Base-by-base conservation (phyloP, 2,113 vertebrate genomes). In the Ciconia maguari region DNA sequence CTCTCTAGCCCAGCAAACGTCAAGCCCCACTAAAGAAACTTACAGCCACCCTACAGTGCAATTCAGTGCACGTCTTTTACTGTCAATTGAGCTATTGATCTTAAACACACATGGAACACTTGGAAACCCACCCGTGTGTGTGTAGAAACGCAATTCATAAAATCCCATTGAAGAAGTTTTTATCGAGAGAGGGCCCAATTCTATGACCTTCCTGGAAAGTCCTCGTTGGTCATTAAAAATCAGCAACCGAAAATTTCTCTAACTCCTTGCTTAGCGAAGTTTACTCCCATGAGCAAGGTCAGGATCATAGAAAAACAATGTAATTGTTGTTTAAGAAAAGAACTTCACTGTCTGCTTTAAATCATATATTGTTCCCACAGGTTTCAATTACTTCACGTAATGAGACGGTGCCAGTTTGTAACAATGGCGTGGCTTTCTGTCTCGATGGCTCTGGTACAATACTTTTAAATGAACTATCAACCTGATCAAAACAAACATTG, bases 281-380 rank as follows among this genome's bases (percentile, higher is more conserved):
- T 89, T 83, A 29, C 87, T 95, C 78, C 78, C 89, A 79, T 74
- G 71, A 93, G 75, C 85, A 69, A 84, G 95, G 82, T 71, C 61
- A 74, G 87, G 71, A 91, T 81, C 55, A 52, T 26, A 80, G 78
- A 61, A 91, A 90, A 90, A 90, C 87, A 85, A 87, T n/a, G 68
- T 72, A 91, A 82, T 85, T 95, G 87, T 85, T 74, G 60, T 66
- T 95, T 89, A 92, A 89, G 87, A 94, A 90, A 94, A 92, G 92
- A 93, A 83, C 74, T 65, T 96, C 87, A 74, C 83, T 75, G 87
- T 94, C 93, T 94, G 86, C 89, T 96, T 96, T 93, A 94, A 95
- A 89, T 92, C 89, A 83, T 85, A 93, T 88, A 94, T 95, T 94
- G 93, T 97, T 97, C 94, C 94, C 96, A 93, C 94, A 95, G 82